Conservation (phyloP, 2,113 vertebrate genomes). For the Vanacampus margaritifer region DNA sequence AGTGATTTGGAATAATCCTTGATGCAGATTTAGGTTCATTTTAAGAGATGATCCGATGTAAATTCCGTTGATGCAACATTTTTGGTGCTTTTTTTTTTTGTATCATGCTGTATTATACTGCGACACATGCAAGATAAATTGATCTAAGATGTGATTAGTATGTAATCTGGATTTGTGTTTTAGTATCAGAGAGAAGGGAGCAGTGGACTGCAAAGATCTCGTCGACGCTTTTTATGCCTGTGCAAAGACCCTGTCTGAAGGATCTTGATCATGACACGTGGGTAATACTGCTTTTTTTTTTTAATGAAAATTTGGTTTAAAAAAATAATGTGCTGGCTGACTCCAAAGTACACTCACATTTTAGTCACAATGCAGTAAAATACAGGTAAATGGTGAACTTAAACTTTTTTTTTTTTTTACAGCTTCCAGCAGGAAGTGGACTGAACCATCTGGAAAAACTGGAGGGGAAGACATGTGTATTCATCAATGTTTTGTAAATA, state of each 20-base stretch:
- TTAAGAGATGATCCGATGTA: slow-evolving; percentile 7
- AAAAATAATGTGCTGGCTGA: too few relatives aligned
- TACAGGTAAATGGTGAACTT: too few relatives aligned
- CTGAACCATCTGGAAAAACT: slow-evolving; percentile 40
- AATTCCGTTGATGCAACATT: not conserved
- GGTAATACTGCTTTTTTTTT: not conserved
- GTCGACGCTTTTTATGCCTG: slow-evolving; percentile 72
- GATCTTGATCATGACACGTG: slow-evolving; percentile 37
- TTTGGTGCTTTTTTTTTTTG: not conserved
- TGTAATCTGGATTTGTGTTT: slow-evolving; percentile 36
- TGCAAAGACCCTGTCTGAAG: slow-evolving; percentile 63
- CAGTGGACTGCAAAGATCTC: slow-evolving; percentile 64
- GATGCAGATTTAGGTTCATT: slow-evolving; percentile 10
- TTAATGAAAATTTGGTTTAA: not conserved
- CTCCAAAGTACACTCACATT: too few relatives aligned
- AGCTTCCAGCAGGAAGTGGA: slow-evolving; percentile 32
- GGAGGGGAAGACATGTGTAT: slow-evolving; percentile 4
- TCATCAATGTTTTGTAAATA: slow-evolving; percentile 24
- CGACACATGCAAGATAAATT: not conserved
- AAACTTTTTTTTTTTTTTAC: not conserved
- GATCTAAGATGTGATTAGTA: not conserved
- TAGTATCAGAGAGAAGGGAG: slow-evolving; percentile 64
- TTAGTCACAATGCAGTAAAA: too few relatives aligned
- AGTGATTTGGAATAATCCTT: slow-evolving; percentile 23
- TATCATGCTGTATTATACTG: not conserved